A percentile compares a stretch with the other conserved stretches of the same genome.
Evolutionary conservation across 2,113 vertebrate genomes (phyloP).

Genomic region (Macrotis lagotis): DNA sequence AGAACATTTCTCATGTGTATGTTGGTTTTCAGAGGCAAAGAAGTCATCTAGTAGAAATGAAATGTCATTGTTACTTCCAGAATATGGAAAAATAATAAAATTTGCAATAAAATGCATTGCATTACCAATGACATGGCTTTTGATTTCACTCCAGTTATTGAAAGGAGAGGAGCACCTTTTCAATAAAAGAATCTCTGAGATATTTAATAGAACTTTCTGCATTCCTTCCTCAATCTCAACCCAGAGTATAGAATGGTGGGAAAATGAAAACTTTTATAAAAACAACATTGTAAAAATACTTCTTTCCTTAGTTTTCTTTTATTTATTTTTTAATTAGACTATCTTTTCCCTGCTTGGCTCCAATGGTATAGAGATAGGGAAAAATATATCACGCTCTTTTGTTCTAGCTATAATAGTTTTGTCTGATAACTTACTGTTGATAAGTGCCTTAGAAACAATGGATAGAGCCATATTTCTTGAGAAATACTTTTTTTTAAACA

Average conservation of each 20-base stretch:
- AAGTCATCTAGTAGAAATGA: neutral
- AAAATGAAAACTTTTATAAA: conserved; percentile 35
- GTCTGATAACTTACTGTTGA: conserved; percentile 29
- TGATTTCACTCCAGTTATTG: neutral
- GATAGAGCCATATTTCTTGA: neutral
- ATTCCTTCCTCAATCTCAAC: neutral
- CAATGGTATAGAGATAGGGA: conserved; percentile 3
- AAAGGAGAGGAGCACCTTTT: neutral
- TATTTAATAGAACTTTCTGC: conserved; percentile 13
- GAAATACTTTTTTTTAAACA: neutral
- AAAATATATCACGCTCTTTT: conserved; percentile 2
- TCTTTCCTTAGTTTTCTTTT: conserved; percentile 6
- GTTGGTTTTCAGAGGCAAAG: neutral
- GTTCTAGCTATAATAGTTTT: conserved; percentile 6
- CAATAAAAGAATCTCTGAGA: neutral
- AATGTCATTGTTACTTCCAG: conserved; percentile 15
- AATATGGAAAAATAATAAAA: neutral
- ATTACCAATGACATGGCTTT: neutral
- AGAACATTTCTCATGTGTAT: conserved; percentile 15
- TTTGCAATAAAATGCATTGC: conserved; percentile 10
- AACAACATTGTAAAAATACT: neutral
- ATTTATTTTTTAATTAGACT: neutral
- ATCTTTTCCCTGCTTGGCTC: conserved; percentile 2
- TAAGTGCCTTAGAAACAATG: conserved; percentile 18
- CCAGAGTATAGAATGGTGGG: conserved; percentile 12